Conservation (phyloP, 2,888 invertebrate genomes). For the Drosophila ustulata region DNA sequence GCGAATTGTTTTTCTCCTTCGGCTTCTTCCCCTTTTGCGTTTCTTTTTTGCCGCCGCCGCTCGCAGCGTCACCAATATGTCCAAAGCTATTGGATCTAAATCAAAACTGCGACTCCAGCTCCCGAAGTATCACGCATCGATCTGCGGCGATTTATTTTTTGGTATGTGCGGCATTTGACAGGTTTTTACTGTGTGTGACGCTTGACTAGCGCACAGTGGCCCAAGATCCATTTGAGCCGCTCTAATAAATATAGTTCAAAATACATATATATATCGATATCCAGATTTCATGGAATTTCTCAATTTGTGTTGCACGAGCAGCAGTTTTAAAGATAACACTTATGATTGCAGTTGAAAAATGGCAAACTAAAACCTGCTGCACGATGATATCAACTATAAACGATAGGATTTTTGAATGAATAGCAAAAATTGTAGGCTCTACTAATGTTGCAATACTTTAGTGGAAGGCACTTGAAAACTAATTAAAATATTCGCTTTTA, state of each 20-base stretch:
- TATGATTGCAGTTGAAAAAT: no score
- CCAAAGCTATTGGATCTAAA: slow-evolving; percentile 63
- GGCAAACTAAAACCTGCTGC: no score
- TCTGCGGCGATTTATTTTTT: slow-evolving; percentile 68
- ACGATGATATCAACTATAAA: no score
- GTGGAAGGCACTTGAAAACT: no score
- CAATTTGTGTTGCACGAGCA: no score
- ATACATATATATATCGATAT: no score
- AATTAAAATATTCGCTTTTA: no score
- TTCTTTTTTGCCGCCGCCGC: slow-evolving; percentile 46
- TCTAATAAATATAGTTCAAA: background rate
- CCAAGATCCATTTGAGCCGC: background rate
- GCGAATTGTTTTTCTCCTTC: slow-evolving; percentile 55
- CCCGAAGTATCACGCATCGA: slow-evolving; percentile 74
- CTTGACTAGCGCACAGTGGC: slow-evolving; percentile 50
- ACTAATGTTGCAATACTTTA: no score
- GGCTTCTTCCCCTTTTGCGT: slow-evolving; percentile 10
- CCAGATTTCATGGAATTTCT: no score
- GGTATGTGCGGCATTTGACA: slow-evolving; percentile 79
- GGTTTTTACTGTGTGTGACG: slow-evolving; percentile 73
- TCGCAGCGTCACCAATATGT: slow-evolving; percentile 76
- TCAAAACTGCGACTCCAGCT: slow-evolving; percentile 72
- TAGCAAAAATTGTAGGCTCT: no score
- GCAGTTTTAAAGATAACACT: no score
- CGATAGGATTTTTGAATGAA: no score